phyloP scores from a whole-genome alignment of 2,113 vertebrate species.

The Spilogale gracilis region DNA sequence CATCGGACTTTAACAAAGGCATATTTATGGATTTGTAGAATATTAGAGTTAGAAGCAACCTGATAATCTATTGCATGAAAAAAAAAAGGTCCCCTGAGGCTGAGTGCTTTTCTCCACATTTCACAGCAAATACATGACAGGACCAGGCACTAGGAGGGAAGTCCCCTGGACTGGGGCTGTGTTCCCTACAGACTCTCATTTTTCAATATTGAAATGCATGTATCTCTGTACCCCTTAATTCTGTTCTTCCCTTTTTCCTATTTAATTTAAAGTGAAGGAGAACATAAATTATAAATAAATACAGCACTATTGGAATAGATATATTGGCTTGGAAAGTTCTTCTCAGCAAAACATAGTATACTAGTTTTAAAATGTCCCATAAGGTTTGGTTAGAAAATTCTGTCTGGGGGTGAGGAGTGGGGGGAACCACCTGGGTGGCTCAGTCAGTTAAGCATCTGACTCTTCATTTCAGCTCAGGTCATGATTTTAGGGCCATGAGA shows the following conservation, averaged over 20 bases:
- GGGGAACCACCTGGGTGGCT: background rate
- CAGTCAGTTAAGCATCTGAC: background rate
- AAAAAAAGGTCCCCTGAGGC: background rate
- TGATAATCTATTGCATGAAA: background rate
- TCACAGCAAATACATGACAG: background rate
- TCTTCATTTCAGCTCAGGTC: background rate
- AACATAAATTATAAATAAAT: background rate
- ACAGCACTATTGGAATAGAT: background rate
- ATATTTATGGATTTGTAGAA: background rate
- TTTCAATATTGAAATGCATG: background rate
- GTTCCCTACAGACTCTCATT: background rate
- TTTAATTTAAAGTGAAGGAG: background rate
- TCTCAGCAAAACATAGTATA: background rate
- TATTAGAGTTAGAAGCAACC: background rate
- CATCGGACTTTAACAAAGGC: too few relatives aligned
- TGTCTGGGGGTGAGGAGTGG: background rate
- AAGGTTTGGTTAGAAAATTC: background rate
- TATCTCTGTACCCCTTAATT: background rate
- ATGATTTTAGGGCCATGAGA: background rate
- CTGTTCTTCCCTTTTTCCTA: background rate
- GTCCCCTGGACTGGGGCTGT: accelerated
- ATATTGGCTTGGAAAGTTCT: background rate
- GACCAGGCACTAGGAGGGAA: background rate
- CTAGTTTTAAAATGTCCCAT: background rate
- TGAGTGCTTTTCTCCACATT: background rate